These are phyloP conservation scores for Cheilosia grossa DNA, from an alignment of 2,888 invertebrate species.

Conservation along the genomic window DNA sequence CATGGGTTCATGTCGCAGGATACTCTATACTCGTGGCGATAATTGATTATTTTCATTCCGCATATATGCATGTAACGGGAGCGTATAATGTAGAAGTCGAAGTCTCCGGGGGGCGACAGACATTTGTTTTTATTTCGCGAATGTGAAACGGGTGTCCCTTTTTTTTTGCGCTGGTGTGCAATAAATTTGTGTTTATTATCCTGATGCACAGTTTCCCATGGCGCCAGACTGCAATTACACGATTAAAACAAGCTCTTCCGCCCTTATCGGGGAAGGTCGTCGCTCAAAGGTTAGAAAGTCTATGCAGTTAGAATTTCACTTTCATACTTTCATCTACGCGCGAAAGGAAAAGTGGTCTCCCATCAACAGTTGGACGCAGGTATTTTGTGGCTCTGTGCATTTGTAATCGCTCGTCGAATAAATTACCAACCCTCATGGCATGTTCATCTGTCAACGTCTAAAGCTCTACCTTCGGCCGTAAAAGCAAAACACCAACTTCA, in stretches of 20 bases:
- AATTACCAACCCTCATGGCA: slow-evolving; percentile 31
- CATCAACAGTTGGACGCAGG: background rate
- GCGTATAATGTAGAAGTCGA: slow-evolving; percentile 15
- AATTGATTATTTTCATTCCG: slow-evolving; percentile 70
- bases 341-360: slow-evolving; percentile 18
- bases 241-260: slow-evolving; percentile 27
- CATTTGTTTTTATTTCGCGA: slow-evolving; percentile 32
- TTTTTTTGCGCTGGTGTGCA: slow-evolving; percentile 2
- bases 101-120: slow-evolving; percentile 6
- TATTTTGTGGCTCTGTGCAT: background rate
- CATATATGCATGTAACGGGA: slow-evolving; percentile 41
- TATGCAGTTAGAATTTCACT: background rate
- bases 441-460: slow-evolving; percentile 33
- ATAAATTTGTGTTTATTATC: slow-evolving; percentile 63
- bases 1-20: slow-evolving; percentile 61
- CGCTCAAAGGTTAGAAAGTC: background rate
- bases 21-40: slow-evolving; percentile 50
- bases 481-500: slow-evolving; percentile 5
- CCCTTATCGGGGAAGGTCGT: background rate
- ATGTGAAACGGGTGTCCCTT: slow-evolving; percentile 14
- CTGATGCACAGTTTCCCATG: slow-evolving; percentile 14
- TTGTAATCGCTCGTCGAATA: slow-evolving; percentile 1
- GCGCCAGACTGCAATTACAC: slow-evolving; percentile 56
- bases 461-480: slow-evolving; percentile 15
- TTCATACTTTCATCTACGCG: slow-evolving; percentile 22